Evolutionary conservation across 2,888 invertebrate species (phyloP).

Genomic region (Dione juno): DNA sequence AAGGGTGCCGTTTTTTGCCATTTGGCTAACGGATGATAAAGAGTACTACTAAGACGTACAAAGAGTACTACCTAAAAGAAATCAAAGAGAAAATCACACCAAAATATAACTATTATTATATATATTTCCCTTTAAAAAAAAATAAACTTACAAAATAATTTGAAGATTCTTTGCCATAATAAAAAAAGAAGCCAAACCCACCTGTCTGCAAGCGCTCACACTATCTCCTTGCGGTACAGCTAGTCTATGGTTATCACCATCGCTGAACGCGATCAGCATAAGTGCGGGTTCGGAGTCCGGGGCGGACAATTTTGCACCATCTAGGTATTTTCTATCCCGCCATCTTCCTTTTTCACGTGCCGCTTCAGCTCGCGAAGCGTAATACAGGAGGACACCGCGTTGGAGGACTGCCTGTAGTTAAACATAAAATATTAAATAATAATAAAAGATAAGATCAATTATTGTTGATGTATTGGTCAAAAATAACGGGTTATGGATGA

Average conservation of each 20-base stretch:
- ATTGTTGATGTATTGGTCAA: too few species aligned
- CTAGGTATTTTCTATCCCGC: conserved; percentile 86
- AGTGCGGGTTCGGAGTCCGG: conserved; percentile 74
- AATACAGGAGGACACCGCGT: conserved; percentile 86
- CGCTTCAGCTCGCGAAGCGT: conserved; percentile 85
- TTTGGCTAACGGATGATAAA: too few species aligned
- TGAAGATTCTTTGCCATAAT: background rate
- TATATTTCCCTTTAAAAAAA: background rate
- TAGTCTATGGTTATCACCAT: conserved; percentile 83
- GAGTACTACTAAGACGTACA: too few species aligned
- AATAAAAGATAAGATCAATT: too few species aligned
- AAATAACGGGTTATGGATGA: too few species aligned
- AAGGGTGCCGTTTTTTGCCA: too few species aligned
- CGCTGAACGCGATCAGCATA: conserved; percentile 80
- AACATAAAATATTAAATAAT: background rate
- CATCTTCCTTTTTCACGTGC: conserved; percentile 80
- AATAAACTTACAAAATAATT: background rate
- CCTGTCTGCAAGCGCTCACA: conserved; percentile 73
- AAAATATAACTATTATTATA: too few species aligned
- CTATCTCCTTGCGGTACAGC: conserved; percentile 69
- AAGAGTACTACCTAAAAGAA: too few species aligned
- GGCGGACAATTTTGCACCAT: conserved; percentile 81
- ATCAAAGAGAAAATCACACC: too few species aligned
- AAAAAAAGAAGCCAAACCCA: conserved; percentile 42
- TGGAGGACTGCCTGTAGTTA: conserved; percentile 84